phyloP scores from a whole-genome alignment of 2,797 vertebrate species.

The Gymnocypris eckloni region DNA sequence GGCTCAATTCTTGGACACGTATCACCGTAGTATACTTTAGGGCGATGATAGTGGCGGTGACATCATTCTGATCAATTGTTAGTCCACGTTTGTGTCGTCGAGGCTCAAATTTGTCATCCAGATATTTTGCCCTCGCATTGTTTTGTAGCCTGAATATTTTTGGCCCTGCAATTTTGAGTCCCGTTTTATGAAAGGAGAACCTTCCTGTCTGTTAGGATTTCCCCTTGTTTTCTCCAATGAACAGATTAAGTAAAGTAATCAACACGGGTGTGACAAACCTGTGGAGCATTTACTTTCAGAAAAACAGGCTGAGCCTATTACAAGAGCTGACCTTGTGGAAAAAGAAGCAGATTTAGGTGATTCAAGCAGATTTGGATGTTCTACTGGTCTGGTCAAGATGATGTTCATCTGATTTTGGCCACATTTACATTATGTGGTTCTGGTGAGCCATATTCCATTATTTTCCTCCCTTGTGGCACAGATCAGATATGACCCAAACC shows the following conservation, averaged over 20 bases:
- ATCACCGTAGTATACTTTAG: neutral
- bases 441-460: neutral
- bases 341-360: neutral
- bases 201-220: slow-evolving; percentile 78
- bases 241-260: slow-evolving; percentile 66
- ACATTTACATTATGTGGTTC: neutral
- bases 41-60: slow-evolving; percentile 46
- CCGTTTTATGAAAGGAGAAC: slow-evolving; percentile 75
- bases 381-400: neutral
- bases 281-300: slow-evolving; percentile 28
- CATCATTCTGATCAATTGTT: slow-evolving; percentile 63
- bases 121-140: slow-evolving; percentile 68
- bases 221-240: slow-evolving; percentile 75
- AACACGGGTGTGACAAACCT: slow-evolving; percentile 30
- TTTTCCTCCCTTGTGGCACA: neutral
- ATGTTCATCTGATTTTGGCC: neutral
- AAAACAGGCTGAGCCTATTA: neutral
- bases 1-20: slow-evolving; percentile 38
- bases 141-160: slow-evolving; percentile 72
- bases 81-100: slow-evolving; percentile 51
- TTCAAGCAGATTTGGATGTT: neutral
- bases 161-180: slow-evolving; percentile 68
- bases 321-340: neutral
- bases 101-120: slow-evolving; percentile 60
- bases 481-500: neutral